Evolutionary conservation across 1,140 invertebrate genomes (phyloP).

Genomic region (Zaprionus lachaisei): DNA sequence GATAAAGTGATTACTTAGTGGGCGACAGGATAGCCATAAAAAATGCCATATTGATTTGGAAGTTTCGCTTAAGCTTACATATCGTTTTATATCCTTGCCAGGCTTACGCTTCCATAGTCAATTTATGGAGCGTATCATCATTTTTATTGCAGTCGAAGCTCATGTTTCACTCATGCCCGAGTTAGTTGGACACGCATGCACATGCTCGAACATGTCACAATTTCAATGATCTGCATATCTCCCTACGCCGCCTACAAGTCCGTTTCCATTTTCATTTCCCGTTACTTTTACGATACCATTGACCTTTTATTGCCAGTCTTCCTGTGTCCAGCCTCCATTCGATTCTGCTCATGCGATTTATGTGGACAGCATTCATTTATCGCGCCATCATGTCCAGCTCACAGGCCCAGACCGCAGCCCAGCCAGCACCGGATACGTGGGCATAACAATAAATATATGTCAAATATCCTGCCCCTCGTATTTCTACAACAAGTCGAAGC

Average conservation of each 20-base stretch:
- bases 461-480: constrained; percentile 65
- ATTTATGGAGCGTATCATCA: constrained; percentile 52
- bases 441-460: constrained; percentile 70
- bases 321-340: background rate
- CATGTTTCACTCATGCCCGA: constrained; percentile 70
- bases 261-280: constrained; percentile 36
- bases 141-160: constrained; percentile 60
- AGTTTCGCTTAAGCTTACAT: constrained; percentile 12
- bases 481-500: constrained; percentile 37
- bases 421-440: constrained; percentile 5
- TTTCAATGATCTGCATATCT: constrained; percentile 77
- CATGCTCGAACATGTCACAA: constrained; percentile 57
- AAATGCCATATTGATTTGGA: constrained; percentile 37
- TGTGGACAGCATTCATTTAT: constrained; percentile 73
- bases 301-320: constrained; percentile 33
- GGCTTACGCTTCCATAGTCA: constrained; percentile 37
- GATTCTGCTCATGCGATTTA: constrained; percentile 58
- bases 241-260: constrained; percentile 27
- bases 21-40: constrained; percentile 31
- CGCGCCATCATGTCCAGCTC: constrained; percentile 65
- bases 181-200: constrained; percentile 46
- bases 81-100: constrained; percentile 13
- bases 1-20: constrained; percentile 23
- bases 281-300: constrained; percentile 57
- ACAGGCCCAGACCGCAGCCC: background rate